Base-by-base conservation (phyloP, 2,888 invertebrate genomes). In the Drosophila mayaguana region DNA sequence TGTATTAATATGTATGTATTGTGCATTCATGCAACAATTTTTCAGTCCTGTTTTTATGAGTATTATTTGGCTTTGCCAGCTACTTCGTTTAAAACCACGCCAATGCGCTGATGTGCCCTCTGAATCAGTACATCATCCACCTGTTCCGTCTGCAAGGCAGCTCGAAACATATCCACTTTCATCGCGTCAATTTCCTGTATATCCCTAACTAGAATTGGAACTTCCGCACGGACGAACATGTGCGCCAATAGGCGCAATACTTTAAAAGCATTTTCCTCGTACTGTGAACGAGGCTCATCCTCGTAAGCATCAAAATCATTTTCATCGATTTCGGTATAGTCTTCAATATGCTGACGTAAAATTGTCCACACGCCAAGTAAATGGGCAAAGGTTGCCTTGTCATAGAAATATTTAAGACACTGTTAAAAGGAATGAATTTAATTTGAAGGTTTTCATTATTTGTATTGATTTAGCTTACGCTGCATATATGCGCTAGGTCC, bases 341-440 rank as follows among this genome's bases (percentile, higher is more conserved):
- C 66, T 46, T 59, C 80, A 40, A 72, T 81, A 59, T 74, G 84
- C 63, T 64, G 36, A 65, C 82, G 63, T 57, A 87, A 43, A 67
- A 80, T 62, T 75, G 85, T 78, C 91, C 93, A 92, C 12, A 93
- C 81, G 3, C 71, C 83, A 1, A 93, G 79, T 36, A 92, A 79
- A 72, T 91, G 81, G 18, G 72, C 65, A 45, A 92, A 90, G 14
- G 90, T 87, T 12, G 88, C 80, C n/a, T 81, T 88, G 59, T 92
- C 89, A 63, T 92, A 91, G 0, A 90, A 91, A 84, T 92, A 91
- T n/a, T 86, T 87, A 1, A 93, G 78, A 2, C 91, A 89, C 91
- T 93, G 77, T 14, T 14, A 89, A 70, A 14, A 32, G 28, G 0
- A 32, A 32, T 3, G 0, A 2, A 48, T 20, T 36, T 2, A 12